These are phyloP conservation scores for Andrena hattorfiana DNA, from an alignment of 2,888 invertebrate genomes.

Conservation along the genomic window DNA sequence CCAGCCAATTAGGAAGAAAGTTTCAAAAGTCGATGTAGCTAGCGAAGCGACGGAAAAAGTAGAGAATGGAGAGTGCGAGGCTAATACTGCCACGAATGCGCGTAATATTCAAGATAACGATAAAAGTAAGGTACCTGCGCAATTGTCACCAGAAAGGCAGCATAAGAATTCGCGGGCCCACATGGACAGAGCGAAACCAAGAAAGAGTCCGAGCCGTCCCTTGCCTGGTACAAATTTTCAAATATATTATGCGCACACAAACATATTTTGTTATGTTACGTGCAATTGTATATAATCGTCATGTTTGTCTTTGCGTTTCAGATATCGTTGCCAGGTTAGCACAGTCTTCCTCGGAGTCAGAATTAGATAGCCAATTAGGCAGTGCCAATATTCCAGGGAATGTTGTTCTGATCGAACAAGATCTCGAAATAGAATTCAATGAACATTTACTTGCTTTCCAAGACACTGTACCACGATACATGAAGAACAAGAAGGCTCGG, in stretches of 20 bases:
- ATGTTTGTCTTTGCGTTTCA: slow-evolving; percentile 40
- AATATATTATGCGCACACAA: no score
- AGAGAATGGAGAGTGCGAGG: slow-evolving; percentile 36
- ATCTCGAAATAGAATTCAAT: slow-evolving; percentile 83
- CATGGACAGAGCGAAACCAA: slow-evolving; percentile 81
- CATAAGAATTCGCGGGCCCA: slow-evolving; percentile 71
- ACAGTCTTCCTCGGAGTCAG: slow-evolving; percentile 79
- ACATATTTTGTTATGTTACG: no score
- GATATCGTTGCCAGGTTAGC: slow-evolving; percentile 79
- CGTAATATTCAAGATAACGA: slow-evolving; percentile 62
- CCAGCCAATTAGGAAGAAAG: slow-evolving; percentile 78
- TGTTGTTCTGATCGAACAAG: slow-evolving; percentile 68
- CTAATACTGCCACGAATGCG: slow-evolving; percentile 31
- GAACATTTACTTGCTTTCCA: slow-evolving; percentile 85
- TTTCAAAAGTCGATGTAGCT: slow-evolving; percentile 68
- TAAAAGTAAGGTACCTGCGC: slow-evolving; percentile 60
- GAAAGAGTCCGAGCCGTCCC: slow-evolving; percentile 81
- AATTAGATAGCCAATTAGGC: slow-evolving; percentile 72
- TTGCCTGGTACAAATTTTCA: slow-evolving; percentile 75
- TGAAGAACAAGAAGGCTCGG: slow-evolving; percentile 79
- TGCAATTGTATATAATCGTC: background rate
- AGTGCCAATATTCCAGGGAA: slow-evolving; percentile 63
- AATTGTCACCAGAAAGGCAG: slow-evolving; percentile 71
- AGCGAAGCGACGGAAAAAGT: slow-evolving; percentile 69
- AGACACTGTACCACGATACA: slow-evolving; percentile 83